Base-by-base conservation (phyloP, 2,797 vertebrate genomes). In the Coccyzus lansbergi region DNA sequence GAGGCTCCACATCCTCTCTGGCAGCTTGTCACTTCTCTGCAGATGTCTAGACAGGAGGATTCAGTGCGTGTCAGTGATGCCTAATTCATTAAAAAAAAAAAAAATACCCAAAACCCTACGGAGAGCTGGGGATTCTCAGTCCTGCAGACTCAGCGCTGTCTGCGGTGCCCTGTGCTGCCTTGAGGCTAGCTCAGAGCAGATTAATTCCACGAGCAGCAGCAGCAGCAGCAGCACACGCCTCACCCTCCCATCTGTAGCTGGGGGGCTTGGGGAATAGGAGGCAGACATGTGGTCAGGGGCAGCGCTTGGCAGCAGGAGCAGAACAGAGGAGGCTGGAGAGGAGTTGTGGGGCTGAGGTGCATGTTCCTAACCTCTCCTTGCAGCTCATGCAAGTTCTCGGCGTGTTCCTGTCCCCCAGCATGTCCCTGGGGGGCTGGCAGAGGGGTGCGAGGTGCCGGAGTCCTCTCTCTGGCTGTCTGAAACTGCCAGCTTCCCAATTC, bases 31-130 rank as follows among this genome's bases (percentile, higher is more conserved):
- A 91, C 95, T 97, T 92, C 95, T 96, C 92, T 96, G 95, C 95
- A 93, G 94, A 94, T 96, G 96, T 96, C 96, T 96, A 96, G 96
- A 96, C 96, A 81, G 94, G 95, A 96, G 96, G 91, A 95, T 94
- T 92, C 96, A 44, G 91, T 69, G 95, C 82, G 86, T 96, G 92
- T 81, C 94, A 96, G 86, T 95, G 91, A 79, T 95, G 94, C 94
- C 95, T 96, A 94, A 95, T 95, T 94, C 95, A 89, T 93, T 88
- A 51, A 8, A 86, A 83, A 36, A 28, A 56, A 42, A 33, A 38
- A n/a, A 53, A 26, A 38, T 12, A 25, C 20, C 59, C 58, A 19
- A 38, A 82, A 34, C 48, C 65, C 92, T 86, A 29, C 28, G 0
- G 84, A 29, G 93, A 88, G 83, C 94, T 62, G 92, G 94, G 85